These are phyloP conservation scores for Philopedon plagiatum DNA, from an alignment of 2,888 invertebrate species.

Conservation along the genomic window DNA sequence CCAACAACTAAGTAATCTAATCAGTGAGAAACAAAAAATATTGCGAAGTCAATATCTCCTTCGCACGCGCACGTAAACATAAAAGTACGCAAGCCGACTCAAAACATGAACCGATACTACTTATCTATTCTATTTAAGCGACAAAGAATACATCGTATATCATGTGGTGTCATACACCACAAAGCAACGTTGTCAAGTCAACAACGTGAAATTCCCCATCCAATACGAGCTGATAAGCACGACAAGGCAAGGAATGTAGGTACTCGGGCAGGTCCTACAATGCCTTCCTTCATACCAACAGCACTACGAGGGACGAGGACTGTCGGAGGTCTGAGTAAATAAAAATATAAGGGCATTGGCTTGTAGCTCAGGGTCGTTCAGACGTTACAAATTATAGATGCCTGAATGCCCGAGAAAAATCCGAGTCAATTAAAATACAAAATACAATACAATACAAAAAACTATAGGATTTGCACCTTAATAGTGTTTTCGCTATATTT, in stretches of 20 bases:
- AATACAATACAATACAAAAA: too few relatives aligned
- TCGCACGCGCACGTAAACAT: slow-evolving; percentile 25
- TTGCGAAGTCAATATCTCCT: slow-evolving; percentile 33
- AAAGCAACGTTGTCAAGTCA: slow-evolving; percentile 27
- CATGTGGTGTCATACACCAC: background rate
- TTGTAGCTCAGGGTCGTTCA: background rate
- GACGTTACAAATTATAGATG: background rate
- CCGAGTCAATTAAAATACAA: too few relatives aligned
- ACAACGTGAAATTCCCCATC: slow-evolving; percentile 1
- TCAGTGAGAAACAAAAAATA: slow-evolving; percentile 21
- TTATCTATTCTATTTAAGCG: slow-evolving; percentile 20
- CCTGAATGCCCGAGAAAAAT: too few relatives aligned
- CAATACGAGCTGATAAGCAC: background rate
- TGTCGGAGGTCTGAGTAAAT: background rate
- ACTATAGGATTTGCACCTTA: too few relatives aligned
- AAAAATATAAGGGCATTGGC: background rate
- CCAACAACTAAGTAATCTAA: slow-evolving; percentile 22
- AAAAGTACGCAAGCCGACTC: slow-evolving; percentile 14
- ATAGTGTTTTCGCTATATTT: too few relatives aligned
- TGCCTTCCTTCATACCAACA: background rate
- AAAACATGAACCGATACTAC: background rate
- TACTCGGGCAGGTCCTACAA: background rate
- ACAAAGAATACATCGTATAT: slow-evolving; percentile 13
- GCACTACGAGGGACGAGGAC: background rate
- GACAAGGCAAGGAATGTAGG: slow-evolving; percentile 8